Evolutionary conservation across 2,888 invertebrate species (phyloP).

Genomic region (Sipha maydis): DNA sequence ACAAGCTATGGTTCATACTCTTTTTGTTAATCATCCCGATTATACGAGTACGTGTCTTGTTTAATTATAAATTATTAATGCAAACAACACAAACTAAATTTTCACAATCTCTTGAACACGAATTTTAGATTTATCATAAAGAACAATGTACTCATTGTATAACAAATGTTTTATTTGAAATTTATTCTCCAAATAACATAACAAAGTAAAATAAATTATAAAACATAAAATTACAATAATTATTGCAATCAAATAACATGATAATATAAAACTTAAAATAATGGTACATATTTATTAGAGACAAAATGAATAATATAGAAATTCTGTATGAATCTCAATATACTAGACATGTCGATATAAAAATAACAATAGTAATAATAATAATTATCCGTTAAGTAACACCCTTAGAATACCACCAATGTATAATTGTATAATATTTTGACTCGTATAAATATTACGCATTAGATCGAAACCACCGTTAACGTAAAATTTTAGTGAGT

Average conservation of each 20-base stretch:
- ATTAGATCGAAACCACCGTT: conserved; percentile 3
- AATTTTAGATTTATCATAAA: not conserved
- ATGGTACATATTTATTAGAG: not conserved
- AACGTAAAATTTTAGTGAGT: not conserved
- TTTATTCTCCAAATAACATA: not conserved
- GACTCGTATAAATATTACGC: not conserved
- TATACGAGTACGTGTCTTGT: too few relatives aligned
- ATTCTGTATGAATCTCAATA: conserved; percentile 24
- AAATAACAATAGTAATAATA: not conserved
- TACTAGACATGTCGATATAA: conserved; percentile 21
- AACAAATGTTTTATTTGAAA: conserved; percentile 29
- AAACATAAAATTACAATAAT: conserved; percentile 1
- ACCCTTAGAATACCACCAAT: conserved; percentile 42
- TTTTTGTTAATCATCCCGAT: too few relatives aligned
- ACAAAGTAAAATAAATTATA: conserved; percentile 40
- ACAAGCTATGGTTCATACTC: too few relatives aligned
- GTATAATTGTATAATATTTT: conserved; percentile 18
- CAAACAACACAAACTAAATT: not conserved
- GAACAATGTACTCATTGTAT: not conserved
- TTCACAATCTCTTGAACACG: not conserved
- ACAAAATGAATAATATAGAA: conserved; percentile 3
- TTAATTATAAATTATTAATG: too few relatives aligned
- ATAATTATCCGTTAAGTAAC: not conserved
- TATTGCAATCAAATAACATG: not conserved
- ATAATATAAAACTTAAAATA: conserved; percentile 9